A percentile compares a stretch with the other conserved stretches of the same genome.
These are phyloP conservation scores for Apostichopus japonicus DNA, from an alignment of 35 echinoderm and acorn worm genomes.

Conservation along the genomic window DNA sequence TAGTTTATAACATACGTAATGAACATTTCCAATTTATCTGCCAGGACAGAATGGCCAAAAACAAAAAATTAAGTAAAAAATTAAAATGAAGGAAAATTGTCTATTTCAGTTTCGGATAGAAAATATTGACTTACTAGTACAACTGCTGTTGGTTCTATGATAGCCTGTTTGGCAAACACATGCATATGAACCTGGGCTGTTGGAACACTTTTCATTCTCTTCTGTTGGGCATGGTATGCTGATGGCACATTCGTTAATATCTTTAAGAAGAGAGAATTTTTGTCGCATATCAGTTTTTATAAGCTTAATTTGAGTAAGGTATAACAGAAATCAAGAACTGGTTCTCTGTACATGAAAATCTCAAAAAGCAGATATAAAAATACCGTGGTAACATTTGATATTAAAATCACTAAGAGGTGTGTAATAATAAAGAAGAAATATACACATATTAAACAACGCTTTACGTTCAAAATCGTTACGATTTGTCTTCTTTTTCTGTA, in stretches of 20 bases:
- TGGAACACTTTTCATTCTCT: slow-evolving; percentile 30
- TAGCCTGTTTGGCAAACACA: slow-evolving; percentile 32
- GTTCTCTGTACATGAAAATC: slow-evolving; percentile 8
- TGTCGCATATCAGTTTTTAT: background rate
- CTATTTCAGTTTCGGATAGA: background rate
- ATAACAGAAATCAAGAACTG: background rate
- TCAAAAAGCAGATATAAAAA: background rate
- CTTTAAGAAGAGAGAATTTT: background rate
- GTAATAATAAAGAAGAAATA: no score
- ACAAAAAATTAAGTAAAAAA: no score
- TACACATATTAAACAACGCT: no score
- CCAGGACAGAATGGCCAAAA: no score
- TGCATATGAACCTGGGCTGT: background rate
- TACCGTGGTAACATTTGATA: background rate
- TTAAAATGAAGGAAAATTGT: no score
- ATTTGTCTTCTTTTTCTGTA: no score
- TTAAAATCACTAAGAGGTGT: no score
- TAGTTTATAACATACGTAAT: no score
- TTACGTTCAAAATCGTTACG: no score
- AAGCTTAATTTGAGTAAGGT: background rate
- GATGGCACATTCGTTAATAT: slow-evolving; percentile 26
- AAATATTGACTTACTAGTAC: background rate
- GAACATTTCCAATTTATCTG: no score
- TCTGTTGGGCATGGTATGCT: slow-evolving; percentile 25
- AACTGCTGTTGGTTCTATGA: background rate